These are phyloP conservation scores for Phoenoteleia sp. DNA, from an alignment of 2,888 invertebrate genomes.

Conservation along the genomic window DNA sequence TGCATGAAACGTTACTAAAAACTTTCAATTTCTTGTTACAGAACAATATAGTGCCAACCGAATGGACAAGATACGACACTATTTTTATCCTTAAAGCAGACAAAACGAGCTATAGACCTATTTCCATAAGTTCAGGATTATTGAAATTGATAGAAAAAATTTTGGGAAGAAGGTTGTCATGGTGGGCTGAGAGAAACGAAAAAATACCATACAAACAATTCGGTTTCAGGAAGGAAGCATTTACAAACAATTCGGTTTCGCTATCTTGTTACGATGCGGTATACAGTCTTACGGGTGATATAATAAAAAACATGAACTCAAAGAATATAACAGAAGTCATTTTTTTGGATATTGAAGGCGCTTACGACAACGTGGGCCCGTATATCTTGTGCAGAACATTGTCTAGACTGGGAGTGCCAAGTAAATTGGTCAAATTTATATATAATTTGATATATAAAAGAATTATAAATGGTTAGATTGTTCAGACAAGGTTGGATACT, in stretches of 20 bases:
- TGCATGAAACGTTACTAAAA: no score
- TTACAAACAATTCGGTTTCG: no score
- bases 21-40: no score
- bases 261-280: neutral
- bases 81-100: neutral
- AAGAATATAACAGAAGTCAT: neutral
- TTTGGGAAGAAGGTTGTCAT: no score
- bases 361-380: slow-evolving; percentile 12
- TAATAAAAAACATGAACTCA: neutral
- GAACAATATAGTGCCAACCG: no score
- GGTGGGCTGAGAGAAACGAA: neutral
- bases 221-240: slow-evolving; percentile 3
- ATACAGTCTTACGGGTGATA: no score
- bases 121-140: neutral
- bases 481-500: neutral
- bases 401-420: neutral
- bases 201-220: neutral
- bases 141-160: neutral
- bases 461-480: neutral
- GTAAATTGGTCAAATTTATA: neutral
- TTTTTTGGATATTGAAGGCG: neutral
- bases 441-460: neutral
- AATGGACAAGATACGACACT: neutral
- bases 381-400: neutral
- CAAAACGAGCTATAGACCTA: neutral